Base-by-base conservation (phyloP, 2,113 vertebrate genomes). In the Cepphus grylle region DNA sequence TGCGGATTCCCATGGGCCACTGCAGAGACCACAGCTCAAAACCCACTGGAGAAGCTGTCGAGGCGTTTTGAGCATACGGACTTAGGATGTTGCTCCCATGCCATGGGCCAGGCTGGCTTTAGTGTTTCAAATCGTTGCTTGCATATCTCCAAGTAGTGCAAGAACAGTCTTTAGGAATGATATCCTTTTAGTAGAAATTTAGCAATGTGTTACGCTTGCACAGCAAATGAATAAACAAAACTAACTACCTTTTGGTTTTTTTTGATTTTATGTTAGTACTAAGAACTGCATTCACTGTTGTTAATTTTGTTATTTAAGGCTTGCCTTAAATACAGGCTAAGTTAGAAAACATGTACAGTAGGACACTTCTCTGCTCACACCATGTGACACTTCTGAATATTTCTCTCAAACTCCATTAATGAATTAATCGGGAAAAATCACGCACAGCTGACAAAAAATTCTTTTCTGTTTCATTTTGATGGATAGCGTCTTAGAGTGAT, bases 351-450 rank as follows among this genome's bases (percentile, higher is more conserved):
- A 9, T 0, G 5, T 43, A 6, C 32, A 47, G 61, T 34, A 32
- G 63, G 55, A 23, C 15, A 9, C 29, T 66, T 90, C 49, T 56
- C 53, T 91, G 58, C 32, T 90, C 81, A 45, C 32, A 73, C 18
- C 67, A 20, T 13, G 50, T 56, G 74, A 11, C 17, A 6, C 61
- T 59, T 56, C 11, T 17, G 82, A 88, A 40, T 71, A 81, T 86
- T 88, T 81, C 50, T 42, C 63, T 87, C 61, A 53, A 88, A 58
- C 11, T 81, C 55, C 52, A n/a, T 62, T 36, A 70, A 47, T 81
- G 47, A 81, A 91, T 84, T 90, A 84, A 95, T 86, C 40, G n/a
- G n/a, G 36, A 30, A 63, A 52, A 88, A 62, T 80, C 45, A 36
- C 26, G 20, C 21, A 26, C 0, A 1, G 13, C 30, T 32, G 59